Percentiles rank a stretch among this genome's conserved stretches.
These are phyloP conservation scores for Scortum barcoo DNA, from an alignment of 2,113 vertebrate species.

Conservation along the genomic window DNA sequence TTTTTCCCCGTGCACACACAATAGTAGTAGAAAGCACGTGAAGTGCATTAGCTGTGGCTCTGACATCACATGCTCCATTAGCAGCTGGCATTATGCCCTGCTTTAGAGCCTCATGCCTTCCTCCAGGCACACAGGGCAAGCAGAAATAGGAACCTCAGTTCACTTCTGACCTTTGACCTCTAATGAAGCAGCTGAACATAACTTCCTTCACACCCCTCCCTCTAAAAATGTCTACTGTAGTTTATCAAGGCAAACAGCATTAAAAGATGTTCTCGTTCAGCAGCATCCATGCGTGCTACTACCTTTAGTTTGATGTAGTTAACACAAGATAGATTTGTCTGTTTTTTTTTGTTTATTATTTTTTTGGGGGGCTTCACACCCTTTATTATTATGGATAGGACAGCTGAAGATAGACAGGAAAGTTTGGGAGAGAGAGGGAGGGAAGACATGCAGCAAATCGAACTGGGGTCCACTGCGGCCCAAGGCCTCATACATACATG, in stretches of 20 bases:
- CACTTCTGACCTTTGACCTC: conserved; percentile 38
- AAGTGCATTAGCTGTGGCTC: conserved; percentile 48
- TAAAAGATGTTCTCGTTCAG: background rate
- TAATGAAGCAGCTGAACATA: conserved; percentile 1
- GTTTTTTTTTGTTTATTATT: too few species aligned
- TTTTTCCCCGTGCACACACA: conserved; percentile 19
- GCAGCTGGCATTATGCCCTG: conserved; percentile 21
- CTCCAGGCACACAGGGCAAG: conserved; percentile 21
- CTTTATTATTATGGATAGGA: too few species aligned
- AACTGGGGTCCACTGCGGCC: too few species aligned
- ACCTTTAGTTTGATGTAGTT: background rate
- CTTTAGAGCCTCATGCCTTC: conserved; percentile 21
- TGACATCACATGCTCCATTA: conserved; percentile 52
- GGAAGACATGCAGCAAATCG: too few species aligned
- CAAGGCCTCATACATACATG: too few species aligned
- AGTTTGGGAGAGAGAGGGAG: too few species aligned
- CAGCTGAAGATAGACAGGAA: too few species aligned
- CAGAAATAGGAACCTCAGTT: conserved; percentile 20
- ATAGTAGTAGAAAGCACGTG: conserved; percentile 31
- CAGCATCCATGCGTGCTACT: background rate
- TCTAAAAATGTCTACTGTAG: background rate
- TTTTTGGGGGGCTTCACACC: too few species aligned
- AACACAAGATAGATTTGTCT: background rate
- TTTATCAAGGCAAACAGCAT: background rate
- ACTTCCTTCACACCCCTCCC: background rate